Conservation (phyloP, 2,113 vertebrate species). For the Chloropsis cyanopogon region DNA sequence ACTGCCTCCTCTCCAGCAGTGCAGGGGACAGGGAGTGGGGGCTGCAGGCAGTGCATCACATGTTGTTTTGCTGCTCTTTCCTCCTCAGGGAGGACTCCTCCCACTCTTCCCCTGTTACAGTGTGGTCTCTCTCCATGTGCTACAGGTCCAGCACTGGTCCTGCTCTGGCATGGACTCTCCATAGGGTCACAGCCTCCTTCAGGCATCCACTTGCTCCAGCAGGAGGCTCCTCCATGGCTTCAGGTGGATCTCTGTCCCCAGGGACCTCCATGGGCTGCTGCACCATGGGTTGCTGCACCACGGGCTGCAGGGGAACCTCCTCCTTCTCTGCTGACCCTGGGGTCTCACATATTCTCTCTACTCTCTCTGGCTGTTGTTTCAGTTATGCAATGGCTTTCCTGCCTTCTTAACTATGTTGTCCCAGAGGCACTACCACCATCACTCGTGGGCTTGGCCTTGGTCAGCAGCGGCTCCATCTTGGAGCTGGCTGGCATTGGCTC, state of each 20-base stretch:
- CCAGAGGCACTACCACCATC: rapidly evolving
- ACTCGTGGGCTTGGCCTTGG: background rate
- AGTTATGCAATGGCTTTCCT: background rate
- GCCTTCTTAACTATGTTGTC: background rate
- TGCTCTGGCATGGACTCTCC: background rate
- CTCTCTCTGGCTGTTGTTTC: background rate
- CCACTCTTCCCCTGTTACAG: background rate
- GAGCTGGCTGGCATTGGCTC: background rate
- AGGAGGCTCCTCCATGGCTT: background rate
- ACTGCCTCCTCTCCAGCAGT: background rate
- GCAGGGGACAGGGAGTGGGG: background rate
- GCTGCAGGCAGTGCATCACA: too few species aligned
- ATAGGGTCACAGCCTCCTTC: background rate
- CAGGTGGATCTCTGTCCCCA: background rate
- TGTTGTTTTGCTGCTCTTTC: rapidly evolving
- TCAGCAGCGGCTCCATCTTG: rapidly evolving
- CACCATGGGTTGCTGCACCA: background rate
- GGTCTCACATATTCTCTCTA: background rate
- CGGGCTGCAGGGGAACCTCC: background rate
- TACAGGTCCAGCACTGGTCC: too few species aligned
- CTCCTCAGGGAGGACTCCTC: background rate
- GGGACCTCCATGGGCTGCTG: too few species aligned
- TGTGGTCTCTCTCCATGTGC: background rate
- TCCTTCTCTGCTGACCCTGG: too few species aligned
- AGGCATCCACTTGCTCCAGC: background rate